Conservation (phyloP, 2,113 vertebrate species). For the Clarias batrachus region DNA sequence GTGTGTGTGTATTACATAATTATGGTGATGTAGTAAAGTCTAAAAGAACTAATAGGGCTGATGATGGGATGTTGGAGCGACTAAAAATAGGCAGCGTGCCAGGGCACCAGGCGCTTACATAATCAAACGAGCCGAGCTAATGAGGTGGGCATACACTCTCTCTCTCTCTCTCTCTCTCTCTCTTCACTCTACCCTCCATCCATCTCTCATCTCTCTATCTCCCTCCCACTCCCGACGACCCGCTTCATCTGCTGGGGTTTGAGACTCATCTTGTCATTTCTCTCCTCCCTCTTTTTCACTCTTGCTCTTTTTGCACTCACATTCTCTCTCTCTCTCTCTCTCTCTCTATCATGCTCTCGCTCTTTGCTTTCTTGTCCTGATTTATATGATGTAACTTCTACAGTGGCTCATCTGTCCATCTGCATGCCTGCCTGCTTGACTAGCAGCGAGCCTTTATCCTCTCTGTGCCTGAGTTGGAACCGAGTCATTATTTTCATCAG, state of each 20-base stretch:
- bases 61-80: slow-evolving; percentile 34
- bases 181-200: not conserved
- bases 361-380: not conserved
- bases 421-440: slow-evolving; percentile 7
- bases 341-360: not conserved
- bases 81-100: slow-evolving; percentile 38
- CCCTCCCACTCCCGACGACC: not conserved
- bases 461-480: slow-evolving; percentile 10
- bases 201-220: not conserved
- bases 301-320: slow-evolving; percentile 14
- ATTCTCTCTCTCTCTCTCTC: not conserved
- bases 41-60: slow-evolving; percentile 39
- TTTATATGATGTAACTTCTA: slow-evolving; percentile 3
- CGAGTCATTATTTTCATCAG: not conserved
- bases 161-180: slow-evolving; percentile 47
- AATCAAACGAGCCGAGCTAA: slow-evolving; percentile 68
- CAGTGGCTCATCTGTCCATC: slow-evolving; percentile 18
- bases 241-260: slow-evolving; percentile 6
- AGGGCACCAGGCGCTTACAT: slow-evolving; percentile 53
- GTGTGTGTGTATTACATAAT: slow-evolving; percentile 43
- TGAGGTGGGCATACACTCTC: slow-evolving; percentile 61
- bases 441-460: slow-evolving; percentile 16
- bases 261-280: slow-evolving; percentile 18
- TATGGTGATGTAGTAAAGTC: slow-evolving; percentile 22
- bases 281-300: not conserved